Percentiles rank a stretch among this genome's conserved stretches.
Evolutionary conservation across 1,140 invertebrate genomes (phyloP).

Genomic region (Elymnias hypermnestra): DNA sequence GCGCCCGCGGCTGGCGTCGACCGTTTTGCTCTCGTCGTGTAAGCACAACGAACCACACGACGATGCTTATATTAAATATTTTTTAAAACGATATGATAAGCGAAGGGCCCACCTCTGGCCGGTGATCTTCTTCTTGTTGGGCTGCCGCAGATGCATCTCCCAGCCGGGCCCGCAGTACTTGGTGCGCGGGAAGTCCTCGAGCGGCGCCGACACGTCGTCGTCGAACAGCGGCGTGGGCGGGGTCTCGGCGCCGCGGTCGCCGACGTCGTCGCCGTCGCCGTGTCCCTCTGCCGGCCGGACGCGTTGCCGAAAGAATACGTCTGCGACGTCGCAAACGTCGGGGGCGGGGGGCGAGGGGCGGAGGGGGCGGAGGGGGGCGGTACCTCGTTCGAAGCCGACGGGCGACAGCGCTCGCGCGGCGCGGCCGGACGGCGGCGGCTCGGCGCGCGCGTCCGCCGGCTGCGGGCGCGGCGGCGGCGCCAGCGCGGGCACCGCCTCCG

Average conservation of each 20-base stretch:
- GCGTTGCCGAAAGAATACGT: too few relatives aligned
- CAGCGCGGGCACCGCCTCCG: constrained; percentile 78
- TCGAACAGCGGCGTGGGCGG: constrained; percentile 95
- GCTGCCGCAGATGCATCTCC: constrained; percentile 97
- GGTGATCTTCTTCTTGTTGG: constrained; percentile 99
- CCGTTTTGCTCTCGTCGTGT: too few relatives aligned
- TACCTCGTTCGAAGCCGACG: constrained; percentile 35
- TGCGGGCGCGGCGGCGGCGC: constrained; percentile 84
- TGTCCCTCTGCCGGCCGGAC: constrained; percentile 53
- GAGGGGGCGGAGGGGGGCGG: too few relatives aligned
- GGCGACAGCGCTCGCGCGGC: constrained; percentile 37
- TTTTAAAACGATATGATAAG: too few relatives aligned
- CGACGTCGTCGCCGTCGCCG: constrained; percentile 50
- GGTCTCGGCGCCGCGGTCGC: constrained; percentile 77
- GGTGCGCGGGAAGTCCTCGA: constrained; percentile 93
- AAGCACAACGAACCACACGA: too few relatives aligned
- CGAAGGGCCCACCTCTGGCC: constrained; percentile 90
- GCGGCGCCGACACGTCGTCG: constrained; percentile 93
- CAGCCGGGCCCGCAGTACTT: constrained; percentile 91
- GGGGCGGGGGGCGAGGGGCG: too few relatives aligned
- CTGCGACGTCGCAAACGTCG: too few relatives aligned
- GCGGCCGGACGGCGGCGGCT: constrained; percentile 88
- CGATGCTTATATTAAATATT: too few relatives aligned
- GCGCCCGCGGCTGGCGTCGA: too few relatives aligned
- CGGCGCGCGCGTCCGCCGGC: constrained; percentile 79